Evolutionary conservation across 2,797 vertebrate genomes (phyloP), one percentile per base, ranked within the genome.

Genomic region (Anguilla marmorata): DNA sequence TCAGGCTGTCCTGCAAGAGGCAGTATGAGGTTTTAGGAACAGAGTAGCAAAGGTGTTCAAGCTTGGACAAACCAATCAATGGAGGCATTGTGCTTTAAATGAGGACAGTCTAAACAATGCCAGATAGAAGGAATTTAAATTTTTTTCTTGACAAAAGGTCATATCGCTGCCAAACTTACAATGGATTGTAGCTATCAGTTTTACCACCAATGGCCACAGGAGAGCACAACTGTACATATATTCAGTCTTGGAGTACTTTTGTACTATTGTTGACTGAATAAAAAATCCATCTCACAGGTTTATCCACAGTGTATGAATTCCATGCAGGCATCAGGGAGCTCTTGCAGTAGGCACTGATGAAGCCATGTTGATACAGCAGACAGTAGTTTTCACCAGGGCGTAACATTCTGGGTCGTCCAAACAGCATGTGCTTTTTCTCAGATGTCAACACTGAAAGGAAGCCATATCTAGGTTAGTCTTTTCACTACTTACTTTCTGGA

Each of bases 271-370:
- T 30, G 5, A 50, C 33, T 37, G 27, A 83, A 69, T 33, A 45
- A 85, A 87, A 79, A 4, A 3, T 12, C 52, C 30, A 41, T 72
- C 92, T 89, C 33, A 96, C 96, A 3, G 93, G 93, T 69, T 87
- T 91, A 24, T 93, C 87, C 3, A 96, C 0, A 66, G 94, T 96
- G 91, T 94, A 97, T 74, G 96, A 96, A 90, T 91, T 96, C 96
- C 96, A 97, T 66, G 95, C 86, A 3, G 96, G 95, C 92, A 96
- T 95, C 85, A 92, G 89, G 0, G 37, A 33, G 0, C 14, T 8
- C 19, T 79, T 90, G 89, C 94, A 93, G 90, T 94, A 96, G 72
- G 52, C 94, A 1, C 69, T 94, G 91, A 97, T 52, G 66, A 94
- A 97, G 1, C 93, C 94, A 1, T 94, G 90, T 2, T 96, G 96